Base-by-base conservation (phyloP, 2,113 vertebrate species). In the Seriola dumerili region DNA sequence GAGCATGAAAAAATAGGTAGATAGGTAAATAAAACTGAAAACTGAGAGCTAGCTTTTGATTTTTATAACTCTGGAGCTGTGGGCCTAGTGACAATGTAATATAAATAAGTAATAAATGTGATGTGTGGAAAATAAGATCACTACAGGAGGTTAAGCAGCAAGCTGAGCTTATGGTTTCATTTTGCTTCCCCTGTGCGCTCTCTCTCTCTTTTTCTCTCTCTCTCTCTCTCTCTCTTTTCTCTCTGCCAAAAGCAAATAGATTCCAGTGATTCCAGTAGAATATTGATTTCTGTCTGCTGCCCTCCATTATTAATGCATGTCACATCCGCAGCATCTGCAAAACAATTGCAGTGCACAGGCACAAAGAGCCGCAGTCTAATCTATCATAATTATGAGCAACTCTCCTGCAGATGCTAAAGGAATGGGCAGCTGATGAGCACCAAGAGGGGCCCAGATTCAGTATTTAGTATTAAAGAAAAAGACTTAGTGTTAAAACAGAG, bases 311-410 rank as follows among this genome's bases (percentile, higher is more conserved):
- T 94, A 95, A 97, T 97, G 96, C 96, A 88, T 91, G 94, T 95
- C 94, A 95, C 96, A 96, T 94, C 84, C 86, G 78, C 93, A 94
- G 95, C 95, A 96, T 97, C 96, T 97, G 96, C 89, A 94, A 96
- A 96, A 96, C 95, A 96, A 96, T 96, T 94, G 95, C 94, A 92
- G 91, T 88, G 90, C 66, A 21, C 91, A 73, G 94, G 91, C 91
- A 94, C 91, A 94, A 95, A 93, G 94, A 94, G 94, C 95, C 85
- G 94, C 95, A 95, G 95, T 95, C 95, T 96, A 96, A 97, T 97
- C 96, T 95, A 96, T 97, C 96, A 96, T 95, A 95, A 96, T 96
- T 96, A 96, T 94, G 94, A 95, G 93, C 91, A 88, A 93, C 88
- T 91, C 95, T 94, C 94, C 93, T 95, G 94, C 95, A 96, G 96